Evolutionary conservation across 2,113 vertebrate species (phyloP).

Genomic region (Piprites chloris): DNA sequence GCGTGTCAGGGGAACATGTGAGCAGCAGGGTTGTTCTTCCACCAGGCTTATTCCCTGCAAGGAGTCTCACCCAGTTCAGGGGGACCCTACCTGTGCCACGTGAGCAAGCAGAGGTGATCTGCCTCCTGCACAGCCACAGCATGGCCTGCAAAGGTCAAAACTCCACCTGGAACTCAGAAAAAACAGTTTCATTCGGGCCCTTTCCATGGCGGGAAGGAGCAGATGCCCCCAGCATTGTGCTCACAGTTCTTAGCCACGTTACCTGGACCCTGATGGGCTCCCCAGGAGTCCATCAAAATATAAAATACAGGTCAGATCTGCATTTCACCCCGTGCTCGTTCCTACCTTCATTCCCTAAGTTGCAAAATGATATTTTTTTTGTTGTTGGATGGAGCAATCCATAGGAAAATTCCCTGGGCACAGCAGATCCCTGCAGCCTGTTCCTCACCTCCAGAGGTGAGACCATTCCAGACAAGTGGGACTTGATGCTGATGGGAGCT

Average conservation of each 20-base stretch:
- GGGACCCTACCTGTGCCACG: background rate
- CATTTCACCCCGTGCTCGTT: accelerated
- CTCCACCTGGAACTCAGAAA: background rate
- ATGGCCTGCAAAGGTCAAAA: background rate
- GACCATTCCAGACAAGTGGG: background rate
- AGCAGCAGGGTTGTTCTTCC: background rate
- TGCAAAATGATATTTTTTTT: background rate
- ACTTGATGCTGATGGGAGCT: background rate
- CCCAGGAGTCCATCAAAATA: no score
- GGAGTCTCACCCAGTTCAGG: background rate
- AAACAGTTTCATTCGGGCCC: background rate
- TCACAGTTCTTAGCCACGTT: accelerated
- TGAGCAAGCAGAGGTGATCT: accelerated
- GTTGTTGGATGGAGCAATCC: background rate
- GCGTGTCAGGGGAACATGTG: background rate
- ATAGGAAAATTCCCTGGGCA: background rate
- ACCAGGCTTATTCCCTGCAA: background rate
- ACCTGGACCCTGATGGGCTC: background rate
- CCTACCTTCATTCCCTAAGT: background rate
- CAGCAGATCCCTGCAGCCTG: background rate
- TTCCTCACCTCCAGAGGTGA: background rate
- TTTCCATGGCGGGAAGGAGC: background rate
- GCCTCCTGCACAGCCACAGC: accelerated
- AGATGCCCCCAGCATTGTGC: background rate
- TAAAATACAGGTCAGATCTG: background rate